These are phyloP conservation scores for Bubo bubo DNA, from an alignment of 2,113 vertebrate species.

Conservation along the genomic window DNA sequence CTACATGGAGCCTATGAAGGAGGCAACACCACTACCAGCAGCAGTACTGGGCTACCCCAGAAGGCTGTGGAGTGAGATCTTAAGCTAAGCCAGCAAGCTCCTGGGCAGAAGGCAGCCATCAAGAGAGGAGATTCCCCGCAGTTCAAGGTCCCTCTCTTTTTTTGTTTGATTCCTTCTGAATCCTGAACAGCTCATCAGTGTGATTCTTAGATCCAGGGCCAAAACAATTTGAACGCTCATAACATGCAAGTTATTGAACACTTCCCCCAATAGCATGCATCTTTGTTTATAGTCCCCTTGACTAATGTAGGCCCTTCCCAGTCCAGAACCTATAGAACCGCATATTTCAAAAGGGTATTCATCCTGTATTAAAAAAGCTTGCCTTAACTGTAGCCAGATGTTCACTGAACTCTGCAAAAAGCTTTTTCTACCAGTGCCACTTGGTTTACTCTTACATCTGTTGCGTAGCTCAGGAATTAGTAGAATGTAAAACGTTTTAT, in stretches of 20 bases:
- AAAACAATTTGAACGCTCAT: neutral
- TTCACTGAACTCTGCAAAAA: slow-evolving; percentile 28
- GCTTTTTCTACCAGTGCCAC: slow-evolving; percentile 37
- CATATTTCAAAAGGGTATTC: slow-evolving; percentile 50
- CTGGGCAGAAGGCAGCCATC: neutral
- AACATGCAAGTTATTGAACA: neutral
- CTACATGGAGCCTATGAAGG: neutral
- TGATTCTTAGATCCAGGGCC: neutral
- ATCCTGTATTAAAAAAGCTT: slow-evolving; percentile 12
- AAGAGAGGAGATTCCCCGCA: neutral
- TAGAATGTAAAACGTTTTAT: slow-evolving; percentile 50
- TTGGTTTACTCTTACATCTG: slow-evolving; percentile 62
- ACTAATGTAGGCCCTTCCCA: neutral
- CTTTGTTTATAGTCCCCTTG: slow-evolving; percentile 24
- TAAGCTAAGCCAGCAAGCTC: neutral
- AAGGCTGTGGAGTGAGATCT: neutral
- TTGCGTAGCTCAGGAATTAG: slow-evolving; percentile 57
- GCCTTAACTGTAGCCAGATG: slow-evolving; percentile 70
- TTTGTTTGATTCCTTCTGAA: neutral
- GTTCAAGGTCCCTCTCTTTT: neutral
- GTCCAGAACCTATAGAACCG: slow-evolving; percentile 17
- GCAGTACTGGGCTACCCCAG: neutral
- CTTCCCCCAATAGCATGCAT: neutral
- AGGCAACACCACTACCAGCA: neutral
- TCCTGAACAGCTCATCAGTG: neutral